Conservation (phyloP, 2,113 vertebrate species). For the Heterochromis multidens region DNA sequence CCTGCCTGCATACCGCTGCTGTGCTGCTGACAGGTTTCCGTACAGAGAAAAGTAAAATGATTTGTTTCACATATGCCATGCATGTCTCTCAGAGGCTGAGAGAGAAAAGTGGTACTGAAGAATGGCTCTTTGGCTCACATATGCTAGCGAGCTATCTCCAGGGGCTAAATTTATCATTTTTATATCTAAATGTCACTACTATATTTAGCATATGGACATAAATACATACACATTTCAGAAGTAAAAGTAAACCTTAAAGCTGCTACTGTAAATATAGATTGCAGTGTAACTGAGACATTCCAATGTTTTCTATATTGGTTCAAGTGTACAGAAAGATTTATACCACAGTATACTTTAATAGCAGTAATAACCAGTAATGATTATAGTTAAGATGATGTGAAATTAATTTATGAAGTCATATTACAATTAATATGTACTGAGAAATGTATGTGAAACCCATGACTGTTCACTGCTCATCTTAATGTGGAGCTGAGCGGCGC, state of each 20-base stretch:
- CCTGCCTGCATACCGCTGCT: conserved; percentile 10
- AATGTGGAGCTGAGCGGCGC: not conserved
- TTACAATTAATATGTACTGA: not conserved
- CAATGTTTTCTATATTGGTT: not conserved
- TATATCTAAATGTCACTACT: not conserved
- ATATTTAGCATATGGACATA: not conserved
- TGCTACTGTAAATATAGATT: conserved; percentile 7
- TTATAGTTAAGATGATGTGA: not conserved
- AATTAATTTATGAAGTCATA: not conserved
- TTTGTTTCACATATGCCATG: conserved; percentile 36
- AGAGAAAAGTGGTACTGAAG: not conserved
- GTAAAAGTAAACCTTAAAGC: not conserved
- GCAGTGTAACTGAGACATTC: not conserved
- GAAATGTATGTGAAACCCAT: not conserved
- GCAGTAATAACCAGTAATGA: not conserved
- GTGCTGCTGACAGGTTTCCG: conserved; percentile 1
- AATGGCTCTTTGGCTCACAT: not conserved
- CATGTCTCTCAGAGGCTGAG: conserved; percentile 12
- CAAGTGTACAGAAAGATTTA: not conserved
- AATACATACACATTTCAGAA: not conserved
- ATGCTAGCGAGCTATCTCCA: not conserved
- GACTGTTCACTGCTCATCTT: not conserved
- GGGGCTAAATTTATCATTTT: not conserved
- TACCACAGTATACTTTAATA: not conserved
- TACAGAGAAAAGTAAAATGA: conserved; percentile 23